phyloP scores from a whole-genome alignment of 2,888 invertebrate genomes.

The Caenorhabditis sp. region DNA sequence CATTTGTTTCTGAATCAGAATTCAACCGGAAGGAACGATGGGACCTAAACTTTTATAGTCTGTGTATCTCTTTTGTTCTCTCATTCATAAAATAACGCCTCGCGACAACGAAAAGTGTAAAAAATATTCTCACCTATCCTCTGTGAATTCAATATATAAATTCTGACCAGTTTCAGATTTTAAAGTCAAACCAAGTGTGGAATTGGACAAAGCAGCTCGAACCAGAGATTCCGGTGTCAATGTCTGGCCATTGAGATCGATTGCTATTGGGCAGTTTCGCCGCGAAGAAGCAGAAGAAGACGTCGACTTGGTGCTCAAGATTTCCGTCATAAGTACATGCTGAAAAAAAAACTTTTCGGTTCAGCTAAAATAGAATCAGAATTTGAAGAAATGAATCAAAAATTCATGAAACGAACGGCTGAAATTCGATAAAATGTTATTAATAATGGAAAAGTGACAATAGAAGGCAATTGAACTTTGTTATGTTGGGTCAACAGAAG shows the following conservation, averaged over 20 bases:
- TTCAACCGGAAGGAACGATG: no score
- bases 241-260: constrained; percentile 10
- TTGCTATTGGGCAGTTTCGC: constrained; percentile 13
- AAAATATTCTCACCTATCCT: constrained; percentile 26
- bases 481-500: no score
- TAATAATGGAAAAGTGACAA: no score
- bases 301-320: background rate
- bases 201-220: constrained; percentile 10
- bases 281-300: background rate
- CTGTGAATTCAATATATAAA: constrained; percentile 19
- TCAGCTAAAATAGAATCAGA: background rate
- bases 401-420: background rate
- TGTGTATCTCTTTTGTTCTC: no score
- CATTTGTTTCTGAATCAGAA: no score
- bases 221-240: constrained; percentile 26
- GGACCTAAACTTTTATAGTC: no score
- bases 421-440: background rate
- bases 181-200: constrained; percentile 13
- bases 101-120: no score
- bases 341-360: constrained; percentile 7
- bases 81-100: no score
- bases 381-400: background rate
- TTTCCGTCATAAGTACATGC: constrained; percentile 38
- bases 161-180: constrained; percentile 9
- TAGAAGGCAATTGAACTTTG: no score